Conservation (phyloP, 2,888 invertebrate species). For the Clistopyga incitator region DNA sequence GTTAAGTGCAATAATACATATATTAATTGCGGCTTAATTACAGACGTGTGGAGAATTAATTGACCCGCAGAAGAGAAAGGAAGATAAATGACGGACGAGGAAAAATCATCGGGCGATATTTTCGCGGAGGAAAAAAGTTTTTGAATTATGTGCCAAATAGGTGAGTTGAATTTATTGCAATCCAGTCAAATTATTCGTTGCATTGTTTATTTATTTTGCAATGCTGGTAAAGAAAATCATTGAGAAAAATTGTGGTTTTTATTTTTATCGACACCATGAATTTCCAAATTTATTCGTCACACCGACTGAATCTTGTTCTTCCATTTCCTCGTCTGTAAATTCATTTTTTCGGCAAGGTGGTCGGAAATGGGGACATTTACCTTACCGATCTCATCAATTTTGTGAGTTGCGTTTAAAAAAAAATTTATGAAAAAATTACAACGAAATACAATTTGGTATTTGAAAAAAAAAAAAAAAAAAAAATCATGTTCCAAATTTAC, state of each 20-base stretch:
- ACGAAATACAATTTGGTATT: too few relatives aligned
- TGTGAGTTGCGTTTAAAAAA: too few relatives aligned
- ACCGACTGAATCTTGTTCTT: too few relatives aligned
- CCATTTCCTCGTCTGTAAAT: too few relatives aligned
- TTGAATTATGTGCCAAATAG: background rate
- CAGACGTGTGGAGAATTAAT: background rate
- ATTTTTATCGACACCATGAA: too few relatives aligned
- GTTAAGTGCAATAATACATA: background rate
- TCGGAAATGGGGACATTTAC: too few relatives aligned
- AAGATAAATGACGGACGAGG: background rate
- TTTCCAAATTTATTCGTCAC: too few relatives aligned
- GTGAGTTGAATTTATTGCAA: background rate
- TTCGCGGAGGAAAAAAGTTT: background rate
- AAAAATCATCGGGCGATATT: background rate
- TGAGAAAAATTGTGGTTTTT: background rate
- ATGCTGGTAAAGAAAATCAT: background rate
- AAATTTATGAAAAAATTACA: too few relatives aligned
- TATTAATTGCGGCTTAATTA: background rate
- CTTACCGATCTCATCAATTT: too few relatives aligned
- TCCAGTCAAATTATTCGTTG: background rate
- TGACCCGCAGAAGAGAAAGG: background rate
- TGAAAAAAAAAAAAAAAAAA: too few relatives aligned
- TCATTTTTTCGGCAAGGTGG: too few relatives aligned
- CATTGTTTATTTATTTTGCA: background rate
- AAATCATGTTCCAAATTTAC: too few relatives aligned